A percentile compares a stretch with the other conserved stretches of the same genome.
These are phyloP conservation scores for Calyptommatus sinebrachiatus DNA, from an alignment of 2,113 vertebrate species.

Conservation along the genomic window DNA sequence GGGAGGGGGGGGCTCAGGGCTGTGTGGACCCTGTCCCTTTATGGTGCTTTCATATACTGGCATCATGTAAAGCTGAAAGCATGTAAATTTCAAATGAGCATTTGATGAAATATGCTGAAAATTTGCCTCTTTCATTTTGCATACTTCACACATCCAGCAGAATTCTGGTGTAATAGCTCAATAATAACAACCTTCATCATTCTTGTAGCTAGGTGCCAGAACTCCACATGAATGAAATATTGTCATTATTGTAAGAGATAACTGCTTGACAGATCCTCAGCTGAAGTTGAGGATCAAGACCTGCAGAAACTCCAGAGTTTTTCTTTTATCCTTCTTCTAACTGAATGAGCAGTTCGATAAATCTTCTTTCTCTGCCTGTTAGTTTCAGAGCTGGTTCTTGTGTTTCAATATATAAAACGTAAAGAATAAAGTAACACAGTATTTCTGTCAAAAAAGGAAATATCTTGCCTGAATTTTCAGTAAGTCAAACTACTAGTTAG, in stretches of 20 bases:
- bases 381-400: not conserved
- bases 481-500: not conserved
- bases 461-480: not conserved
- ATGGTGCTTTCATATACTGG: too few relatives aligned
- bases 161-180: conserved; percentile 14
- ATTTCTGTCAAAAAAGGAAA: not conserved
- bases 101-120: not conserved
- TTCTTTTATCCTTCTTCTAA: conserved; percentile 21
- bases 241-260: not conserved
- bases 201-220: conserved; percentile 16
- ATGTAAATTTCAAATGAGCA: not conserved
- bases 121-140: not conserved
- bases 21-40: too few relatives aligned
- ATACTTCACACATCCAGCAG: not conserved
- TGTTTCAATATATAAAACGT: not conserved
- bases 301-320: fast-evolving
- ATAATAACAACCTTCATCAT: not conserved
- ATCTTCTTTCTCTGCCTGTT: not conserved
- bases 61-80: too few relatives aligned
- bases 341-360: not conserved
- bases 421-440: not conserved
- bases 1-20: too few relatives aligned
- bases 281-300: not conserved
- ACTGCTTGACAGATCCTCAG: not conserved
- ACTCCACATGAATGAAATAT: conserved; percentile 27